These are phyloP conservation scores for Opisthocomus hoazin DNA, from an alignment of 2,113 vertebrate genomes.

Conservation along the genomic window DNA sequence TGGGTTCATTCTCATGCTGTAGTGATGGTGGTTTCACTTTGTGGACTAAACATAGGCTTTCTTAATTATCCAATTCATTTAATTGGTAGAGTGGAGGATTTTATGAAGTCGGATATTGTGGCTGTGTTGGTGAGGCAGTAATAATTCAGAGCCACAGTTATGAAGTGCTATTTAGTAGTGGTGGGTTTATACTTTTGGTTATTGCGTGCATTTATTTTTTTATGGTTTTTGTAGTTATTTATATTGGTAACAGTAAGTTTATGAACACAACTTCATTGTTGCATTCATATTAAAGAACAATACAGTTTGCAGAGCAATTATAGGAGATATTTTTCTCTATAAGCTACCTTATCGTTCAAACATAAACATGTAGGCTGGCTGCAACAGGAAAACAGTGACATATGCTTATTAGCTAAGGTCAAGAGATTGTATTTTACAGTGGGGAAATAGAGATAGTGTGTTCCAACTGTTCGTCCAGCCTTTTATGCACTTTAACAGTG, in stretches of 20 bases:
- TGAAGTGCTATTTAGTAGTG: not conserved
- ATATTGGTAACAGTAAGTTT: not conserved
- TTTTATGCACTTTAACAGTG: not conserved
- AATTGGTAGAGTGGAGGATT: not conserved
- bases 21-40: not conserved
- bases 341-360: not conserved
- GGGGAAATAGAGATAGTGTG: not conserved
- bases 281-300: not conserved
- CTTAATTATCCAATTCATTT: conserved; percentile 2
- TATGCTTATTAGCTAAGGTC: not conserved
- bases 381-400: not conserved
- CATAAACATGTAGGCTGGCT: not conserved
- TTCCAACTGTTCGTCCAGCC: not conserved
- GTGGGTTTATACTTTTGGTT: not conserved
- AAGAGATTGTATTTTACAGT: not conserved
- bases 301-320: not conserved
- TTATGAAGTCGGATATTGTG: not conserved
- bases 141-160: conserved; percentile 16
- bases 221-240: conserved; percentile 24
- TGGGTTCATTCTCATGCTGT: not conserved
- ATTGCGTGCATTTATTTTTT: not conserved
- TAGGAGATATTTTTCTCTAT: not conserved
- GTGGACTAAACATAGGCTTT: not conserved
- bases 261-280: not conserved
- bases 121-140: conserved; percentile 2